Conservation (phyloP, 2,888 invertebrate species). For the Nesidiocoris tenuis region DNA sequence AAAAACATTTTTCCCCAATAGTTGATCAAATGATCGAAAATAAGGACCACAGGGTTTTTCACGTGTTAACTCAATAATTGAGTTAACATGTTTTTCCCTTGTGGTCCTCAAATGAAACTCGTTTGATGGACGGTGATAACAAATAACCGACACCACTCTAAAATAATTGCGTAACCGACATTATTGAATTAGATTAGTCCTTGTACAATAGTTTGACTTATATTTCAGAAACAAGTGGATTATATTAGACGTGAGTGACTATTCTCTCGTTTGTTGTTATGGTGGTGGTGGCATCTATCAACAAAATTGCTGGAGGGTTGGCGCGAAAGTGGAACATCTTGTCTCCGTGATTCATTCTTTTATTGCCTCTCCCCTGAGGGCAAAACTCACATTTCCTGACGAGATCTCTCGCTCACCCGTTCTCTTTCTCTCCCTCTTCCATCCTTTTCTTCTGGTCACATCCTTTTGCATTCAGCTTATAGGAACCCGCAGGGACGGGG, state of each 20-base stretch:
- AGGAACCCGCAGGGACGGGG: too few relatives aligned
- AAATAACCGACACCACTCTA: too few relatives aligned
- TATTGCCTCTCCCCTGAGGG: conserved; percentile 33
- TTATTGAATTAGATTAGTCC: too few relatives aligned
- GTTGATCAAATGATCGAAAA: too few relatives aligned
- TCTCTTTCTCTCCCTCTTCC: not conserved
- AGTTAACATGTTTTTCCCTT: too few relatives aligned
- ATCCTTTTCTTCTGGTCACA: not conserved
- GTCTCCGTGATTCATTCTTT: conserved; percentile 38
- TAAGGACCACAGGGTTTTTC: too few relatives aligned
- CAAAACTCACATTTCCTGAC: conserved; percentile 32
- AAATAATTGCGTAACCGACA: too few relatives aligned
- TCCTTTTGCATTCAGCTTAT: not conserved
- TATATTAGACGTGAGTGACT: not conserved
- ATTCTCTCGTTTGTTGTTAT: not conserved
- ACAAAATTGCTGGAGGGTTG: conserved; percentile 23
- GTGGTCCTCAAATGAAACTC: too few relatives aligned
- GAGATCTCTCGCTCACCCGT: not conserved
- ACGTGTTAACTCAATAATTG: too few relatives aligned
- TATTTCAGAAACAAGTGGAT: conserved; percentile 2
- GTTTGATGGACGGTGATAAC: too few relatives aligned
- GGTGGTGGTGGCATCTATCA: conserved; percentile 8
- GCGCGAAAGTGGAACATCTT: conserved; percentile 18
- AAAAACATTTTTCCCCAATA: too few relatives aligned
- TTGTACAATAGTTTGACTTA: too few relatives aligned